These are phyloP conservation scores for Agriopis aurantiaria DNA, from an alignment of 2,888 invertebrate genomes.

Conservation along the genomic window DNA sequence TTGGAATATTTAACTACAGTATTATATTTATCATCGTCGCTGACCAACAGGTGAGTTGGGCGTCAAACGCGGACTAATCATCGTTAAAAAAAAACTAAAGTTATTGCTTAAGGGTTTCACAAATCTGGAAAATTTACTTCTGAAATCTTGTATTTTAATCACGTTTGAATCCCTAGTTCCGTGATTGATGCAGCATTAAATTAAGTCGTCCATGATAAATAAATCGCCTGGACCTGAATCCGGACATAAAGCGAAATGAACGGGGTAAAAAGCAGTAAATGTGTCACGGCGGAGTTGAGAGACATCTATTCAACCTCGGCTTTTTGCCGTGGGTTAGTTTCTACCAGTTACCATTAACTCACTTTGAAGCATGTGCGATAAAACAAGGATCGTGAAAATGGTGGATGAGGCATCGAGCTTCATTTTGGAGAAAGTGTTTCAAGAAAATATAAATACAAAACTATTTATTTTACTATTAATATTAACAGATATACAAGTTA, in stretches of 20 bases:
- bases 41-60: too few species aligned
- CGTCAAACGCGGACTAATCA: too few species aligned
- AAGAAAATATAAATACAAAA: too few species aligned
- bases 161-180: too few species aligned
- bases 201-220: conserved; percentile 28
- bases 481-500: too few species aligned
- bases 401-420: conserved; percentile 35
- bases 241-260: conserved; percentile 39
- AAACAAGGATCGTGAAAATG: conserved; percentile 19
- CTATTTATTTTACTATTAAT: too few species aligned
- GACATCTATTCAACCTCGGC: conserved; percentile 45
- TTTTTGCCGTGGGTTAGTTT: conserved; percentile 58
- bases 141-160: neutral
- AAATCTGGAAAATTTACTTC: neutral
- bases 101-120: neutral
- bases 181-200: conserved; percentile 14
- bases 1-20: neutral
- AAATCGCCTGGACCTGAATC: conserved; percentile 37
- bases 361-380: conserved; percentile 39
- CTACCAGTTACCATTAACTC: conserved; percentile 46
- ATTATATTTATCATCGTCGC: too few species aligned
- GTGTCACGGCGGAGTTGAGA: conserved; percentile 50
- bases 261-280: conserved; percentile 43
- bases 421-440: neutral
- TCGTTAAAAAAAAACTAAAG: too few species aligned